Percentiles rank a stretch among this genome's conserved stretches.
Conservation (phyloP, 2,888 invertebrate species). For the Nudaria mundana region DNA sequence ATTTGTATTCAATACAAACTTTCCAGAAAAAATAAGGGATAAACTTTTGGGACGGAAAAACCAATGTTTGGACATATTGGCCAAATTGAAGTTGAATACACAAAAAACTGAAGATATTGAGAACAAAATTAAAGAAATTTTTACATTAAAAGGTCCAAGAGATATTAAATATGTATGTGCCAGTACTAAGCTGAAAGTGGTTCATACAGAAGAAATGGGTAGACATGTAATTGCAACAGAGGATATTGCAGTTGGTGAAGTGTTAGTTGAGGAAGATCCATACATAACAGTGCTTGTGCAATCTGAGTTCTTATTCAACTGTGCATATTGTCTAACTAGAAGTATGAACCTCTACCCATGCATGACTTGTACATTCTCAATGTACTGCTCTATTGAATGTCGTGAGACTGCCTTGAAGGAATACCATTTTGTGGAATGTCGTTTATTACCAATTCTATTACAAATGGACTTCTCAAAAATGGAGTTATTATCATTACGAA, state of each 20-base stretch:
- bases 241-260: constrained; percentile 87
- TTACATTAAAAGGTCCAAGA: constrained; percentile 40
- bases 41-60: constrained; percentile 83
- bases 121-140: constrained; percentile 14
- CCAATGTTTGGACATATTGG: constrained; percentile 61
- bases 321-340: constrained; percentile 85
- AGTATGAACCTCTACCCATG: constrained; percentile 84
- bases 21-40: constrained; percentile 81
- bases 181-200: constrained; percentile 82
- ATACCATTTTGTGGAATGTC: constrained; percentile 90
- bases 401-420: constrained; percentile 81
- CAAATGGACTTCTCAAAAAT: constrained; percentile 83
- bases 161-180: constrained; percentile 81
- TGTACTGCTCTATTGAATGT: constrained; percentile 86
- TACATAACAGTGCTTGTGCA: constrained; percentile 79
- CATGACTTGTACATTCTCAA: constrained; percentile 81
- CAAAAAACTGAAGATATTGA: constrained; percentile 19
- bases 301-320: constrained; percentile 79
- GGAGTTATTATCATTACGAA: constrained; percentile 85
- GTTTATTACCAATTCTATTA: constrained; percentile 82
- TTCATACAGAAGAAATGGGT: constrained; percentile 82
- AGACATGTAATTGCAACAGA: constrained; percentile 85
- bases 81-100: constrained; percentile 1
- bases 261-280: constrained; percentile 89
- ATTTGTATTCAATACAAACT: constrained; percentile 80